Evolutionary conservation across 2,797 vertebrate genomes (phyloP), one percentile per base, ranked within the genome.

Genomic region (Amblyraja radiata): DNA sequence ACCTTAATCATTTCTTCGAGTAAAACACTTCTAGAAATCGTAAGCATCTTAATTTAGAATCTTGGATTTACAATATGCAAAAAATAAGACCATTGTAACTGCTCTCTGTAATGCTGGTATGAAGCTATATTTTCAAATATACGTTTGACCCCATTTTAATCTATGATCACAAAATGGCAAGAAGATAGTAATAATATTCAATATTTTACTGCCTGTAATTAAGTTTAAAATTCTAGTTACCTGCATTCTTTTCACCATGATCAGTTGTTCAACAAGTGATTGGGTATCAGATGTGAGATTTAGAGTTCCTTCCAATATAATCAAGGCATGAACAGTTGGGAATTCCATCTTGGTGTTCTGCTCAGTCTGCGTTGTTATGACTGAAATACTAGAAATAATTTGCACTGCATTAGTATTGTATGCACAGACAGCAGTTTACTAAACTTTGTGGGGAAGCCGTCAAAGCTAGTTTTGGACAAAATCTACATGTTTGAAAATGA

Each of bases 191-290:
- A 36, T 2, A 0, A 36, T 23, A 9, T 2, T 32, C 7, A 18
- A 18, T 88, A 68, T 88, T 88, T 36, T 2, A 32, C 16, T 39
- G 61, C 36, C 28, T n/a, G 84, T 1, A 13, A n/a, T 1, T 10
- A 36, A 88, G 32, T 36, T 88, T 88, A 36, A 68, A 68, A 68
- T 68, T 86, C 21, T 78, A 5, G 74, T 94, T 94, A 99, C 99
- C 98, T 99, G 99, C 98, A 99, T 99, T 95, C 98, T 97, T 95
- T 99, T 99, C 93, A 99, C 98, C 97, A 99, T 98, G 97, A 98
- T 98, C 92, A 99, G 96, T 96, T 99, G 98, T 94, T 99, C 98
- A 94, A 99, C 98, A 93, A 99, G 96, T 0, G 98, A 98, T 95
- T 98, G 99, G 0, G 96, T 98, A 95, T 99, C 99, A 16, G 98